Evolutionary conservation across 37 sponge, comb jelly and placozoan genomes (phyloP).

Genomic region (Ephydatia muelleri): DNA sequence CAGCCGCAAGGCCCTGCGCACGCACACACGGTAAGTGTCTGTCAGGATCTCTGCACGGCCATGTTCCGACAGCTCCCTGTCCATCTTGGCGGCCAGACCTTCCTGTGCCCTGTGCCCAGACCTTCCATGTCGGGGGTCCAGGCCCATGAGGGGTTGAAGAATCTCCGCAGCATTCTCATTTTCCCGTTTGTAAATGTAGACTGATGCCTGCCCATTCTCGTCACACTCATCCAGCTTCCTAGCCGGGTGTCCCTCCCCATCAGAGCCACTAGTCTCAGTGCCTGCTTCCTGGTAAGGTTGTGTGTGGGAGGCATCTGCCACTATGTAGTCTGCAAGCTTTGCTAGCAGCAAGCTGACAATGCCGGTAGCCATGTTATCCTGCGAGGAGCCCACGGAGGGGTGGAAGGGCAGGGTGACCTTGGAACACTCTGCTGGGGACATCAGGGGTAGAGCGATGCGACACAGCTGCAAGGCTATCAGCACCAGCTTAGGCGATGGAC

Average conservation of each 20-base stretch:
- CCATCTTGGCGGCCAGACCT: conserved; percentile 65
- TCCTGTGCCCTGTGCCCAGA: conserved; percentile 68
- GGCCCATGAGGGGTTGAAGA: conserved; percentile 80
- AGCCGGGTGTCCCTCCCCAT: neutral
- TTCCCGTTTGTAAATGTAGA: conserved; percentile 76
- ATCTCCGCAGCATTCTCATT: conserved; percentile 84
- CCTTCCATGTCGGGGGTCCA: conserved; percentile 70
- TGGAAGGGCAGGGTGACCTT: conserved; percentile 75
- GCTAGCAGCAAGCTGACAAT: conserved; percentile 78
- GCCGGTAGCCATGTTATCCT: conserved; percentile 51
- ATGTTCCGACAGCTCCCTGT: conserved; percentile 64
- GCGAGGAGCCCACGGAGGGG: conserved; percentile 32
- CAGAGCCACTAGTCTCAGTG: neutral
- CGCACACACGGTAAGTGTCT: conserved; percentile 67
- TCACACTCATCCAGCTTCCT: conserved; percentile 31
- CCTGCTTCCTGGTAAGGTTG: neutral
- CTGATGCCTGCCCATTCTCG: conserved; percentile 78
- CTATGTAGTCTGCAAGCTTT: conserved; percentile 91
- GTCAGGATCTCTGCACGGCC: conserved; percentile 79
- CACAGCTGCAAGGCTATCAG: conserved; percentile 90
- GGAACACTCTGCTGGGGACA: conserved; percentile 77
- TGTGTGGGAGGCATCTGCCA: conserved; percentile 53
- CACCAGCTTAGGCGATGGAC: conserved; percentile 94
- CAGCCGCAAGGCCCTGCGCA: conserved; percentile 83
- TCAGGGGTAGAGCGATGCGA: conserved; percentile 95